These are phyloP conservation scores for Charaxes varanes DNA, from an alignment of 1,140 invertebrate species.

Conservation along the genomic window DNA sequence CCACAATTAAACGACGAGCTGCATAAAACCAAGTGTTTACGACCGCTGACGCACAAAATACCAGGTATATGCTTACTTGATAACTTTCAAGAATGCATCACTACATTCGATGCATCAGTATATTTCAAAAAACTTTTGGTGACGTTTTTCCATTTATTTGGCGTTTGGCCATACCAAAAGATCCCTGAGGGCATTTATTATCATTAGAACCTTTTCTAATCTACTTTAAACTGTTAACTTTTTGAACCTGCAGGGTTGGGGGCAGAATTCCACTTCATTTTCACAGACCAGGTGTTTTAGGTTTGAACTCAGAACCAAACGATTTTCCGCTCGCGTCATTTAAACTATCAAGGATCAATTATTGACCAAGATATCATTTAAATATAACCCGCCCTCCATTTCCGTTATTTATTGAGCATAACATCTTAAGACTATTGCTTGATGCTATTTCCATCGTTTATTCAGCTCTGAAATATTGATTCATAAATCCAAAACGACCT, in stretches of 20 bases:
- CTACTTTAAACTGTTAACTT: too few relatives aligned
- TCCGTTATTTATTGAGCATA: neutral
- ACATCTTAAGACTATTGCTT: neutral
- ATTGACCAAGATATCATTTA: too few relatives aligned
- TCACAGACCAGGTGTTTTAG: too few relatives aligned
- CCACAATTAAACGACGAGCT: constrained; percentile 19
- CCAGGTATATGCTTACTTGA: constrained; percentile 2
- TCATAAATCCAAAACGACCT: neutral
- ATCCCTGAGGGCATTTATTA: too few relatives aligned
- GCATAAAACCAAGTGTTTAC: constrained; percentile 20
- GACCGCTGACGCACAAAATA: constrained; percentile 13
- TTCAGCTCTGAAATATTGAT: neutral
- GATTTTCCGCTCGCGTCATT: too few relatives aligned
- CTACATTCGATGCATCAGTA: neutral
- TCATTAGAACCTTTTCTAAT: too few relatives aligned
- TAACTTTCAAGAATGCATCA: constrained; percentile 6
- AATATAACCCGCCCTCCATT: too few relatives aligned
- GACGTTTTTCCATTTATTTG: neutral
- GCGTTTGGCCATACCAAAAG: neutral
- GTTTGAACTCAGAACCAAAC: too few relatives aligned
- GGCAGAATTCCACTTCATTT: too few relatives aligned
- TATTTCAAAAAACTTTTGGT: neutral
- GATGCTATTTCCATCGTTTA: too few relatives aligned
- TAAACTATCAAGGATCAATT: too few relatives aligned
- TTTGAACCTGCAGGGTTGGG: too few relatives aligned